Percentiles rank a stretch among this genome's conserved stretches.
Evolutionary conservation across 1,140 invertebrate genomes (phyloP).

Genomic region (Cydia amplana): DNA sequence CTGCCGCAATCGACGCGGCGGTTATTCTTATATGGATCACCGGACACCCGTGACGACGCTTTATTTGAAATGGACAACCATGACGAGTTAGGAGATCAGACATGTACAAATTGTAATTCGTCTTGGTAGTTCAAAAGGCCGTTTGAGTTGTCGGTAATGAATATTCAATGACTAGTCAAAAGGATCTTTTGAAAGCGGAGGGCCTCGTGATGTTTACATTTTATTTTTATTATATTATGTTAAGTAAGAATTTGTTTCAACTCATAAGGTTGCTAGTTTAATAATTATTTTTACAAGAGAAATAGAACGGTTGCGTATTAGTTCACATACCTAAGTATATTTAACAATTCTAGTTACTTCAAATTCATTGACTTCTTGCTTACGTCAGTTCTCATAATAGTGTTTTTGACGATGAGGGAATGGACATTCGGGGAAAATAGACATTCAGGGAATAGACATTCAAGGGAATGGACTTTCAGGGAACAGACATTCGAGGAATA

Average conservation of each 20-base stretch:
- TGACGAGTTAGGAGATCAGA: conserved; percentile 18
- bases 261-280: neutral
- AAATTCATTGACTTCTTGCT: no score
- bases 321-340: neutral
- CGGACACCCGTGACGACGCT: conserved; percentile 45
- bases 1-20: neutral
- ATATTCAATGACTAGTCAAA: conserved; percentile 36
- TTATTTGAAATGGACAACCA: conserved; percentile 12
- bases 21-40: conserved; percentile 48
- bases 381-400: no score
- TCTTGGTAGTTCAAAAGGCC: conserved; percentile 26
- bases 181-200: conserved; percentile 11
- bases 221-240: neutral
- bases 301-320: neutral
- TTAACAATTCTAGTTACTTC: no score
- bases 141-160: conserved; percentile 28
- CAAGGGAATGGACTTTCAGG: no score
- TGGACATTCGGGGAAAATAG: no score
- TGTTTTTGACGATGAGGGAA: no score
- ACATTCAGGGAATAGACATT: no score
- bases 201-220: conserved; percentile 2
- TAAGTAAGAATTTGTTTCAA: neutral
- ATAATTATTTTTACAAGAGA: neutral
- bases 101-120: conserved; percentile 16
- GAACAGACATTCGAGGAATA: no score